Base-by-base conservation (phyloP, 2,797 vertebrate species). In the Adrianichthys oophorus region DNA sequence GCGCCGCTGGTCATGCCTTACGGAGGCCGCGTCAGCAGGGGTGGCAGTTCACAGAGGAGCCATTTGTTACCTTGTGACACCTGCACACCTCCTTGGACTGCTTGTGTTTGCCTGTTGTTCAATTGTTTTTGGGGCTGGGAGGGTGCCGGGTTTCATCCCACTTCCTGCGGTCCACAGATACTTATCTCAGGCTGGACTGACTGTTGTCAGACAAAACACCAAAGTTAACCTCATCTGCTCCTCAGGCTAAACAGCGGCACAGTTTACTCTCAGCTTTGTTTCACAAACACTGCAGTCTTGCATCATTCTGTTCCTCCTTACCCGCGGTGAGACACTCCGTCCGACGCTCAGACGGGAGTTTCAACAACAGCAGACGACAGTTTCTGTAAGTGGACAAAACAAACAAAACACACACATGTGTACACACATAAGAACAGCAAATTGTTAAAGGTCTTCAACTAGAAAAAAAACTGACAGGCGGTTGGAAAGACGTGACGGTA, bases 91-190 rank as follows among this genome's bases (percentile, higher is more conserved):
- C 48, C 56, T 52, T 50, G 57, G 61, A 56, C 32, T 12, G 37
- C 41, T 65, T 65, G 66, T 77, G 3, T 52, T 85, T 76, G 61
- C 17, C 32, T 21, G 76, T 80, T 68, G 72, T 75, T 76, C 65
- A 69, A 69, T 19, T 47, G 46, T 46, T 43, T 37, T 80, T 47
- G 61, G 5, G 4, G n/a, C n/a, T 2, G 52, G 45, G 47, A 65
- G 37, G 44, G 51, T 44, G 51, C 57, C 23, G 16, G 43, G 45
- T 76, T 66, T 72, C 56, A 56, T 60, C 56, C 26, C 15, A 17
- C 14, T 1, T 3, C 15, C 50, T 18, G 29, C 24, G 4, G 26
- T 46, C 44, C 18, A 16, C 26, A 59, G 13, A 70, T 44, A 3
- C 37, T 58, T 4, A 63, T 40, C 48, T 65, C 24, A 18, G 29